Base-by-base conservation (phyloP, 2,797 vertebrate species). In the Bovichtus diacanthus region DNA sequence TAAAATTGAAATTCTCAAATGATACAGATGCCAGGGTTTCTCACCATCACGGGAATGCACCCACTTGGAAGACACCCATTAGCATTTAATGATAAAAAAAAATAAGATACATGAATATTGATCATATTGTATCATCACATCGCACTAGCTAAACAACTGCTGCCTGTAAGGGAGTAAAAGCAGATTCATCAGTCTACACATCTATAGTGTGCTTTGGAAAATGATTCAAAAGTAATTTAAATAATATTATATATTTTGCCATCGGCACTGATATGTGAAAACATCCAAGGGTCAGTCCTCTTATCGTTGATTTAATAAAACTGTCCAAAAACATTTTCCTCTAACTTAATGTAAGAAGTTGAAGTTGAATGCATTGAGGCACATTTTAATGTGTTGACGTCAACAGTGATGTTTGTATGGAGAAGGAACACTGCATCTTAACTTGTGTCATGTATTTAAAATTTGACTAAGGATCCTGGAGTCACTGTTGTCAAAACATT, bases 101-200 rank as follows among this genome's bases (percentile, higher is more conserved):
- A 9, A 3, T 27, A 31, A 27, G 6, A 16, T 50, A 2, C 21
- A 50, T 23, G 15, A 27, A 27, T 53, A 27, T 15, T 6, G 12
- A 53, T 27, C 6, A 34, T 34, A 34, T 34, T 34, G 31, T 6
- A 34, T 34, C 13, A 25, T 23, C 49, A 3, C 3, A 23, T 47
- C 50, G 50, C 50, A 16, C 23, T 27, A 63, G 38, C 46, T 34
- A n/a, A 61, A 61, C 19, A 49, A 11, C 23, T 8, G 38, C 46
- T 53, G 15, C 34, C 63, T 49, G 31, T 43, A 73, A 65, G 16
- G 16, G 9, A 56, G 31, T 8, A 61, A 67, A 34, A 39, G 66
- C 31, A 25, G 31, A 34, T 34, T 34, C 62, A 19, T 64, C 59
- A 8, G 16, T 31, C 12, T 18, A 18, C 50, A 50, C 25, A 51